Evolutionary conservation across 2,797 vertebrate genomes (phyloP), one percentile per base, ranked within the genome.

Genomic region (Huso huso): DNA sequence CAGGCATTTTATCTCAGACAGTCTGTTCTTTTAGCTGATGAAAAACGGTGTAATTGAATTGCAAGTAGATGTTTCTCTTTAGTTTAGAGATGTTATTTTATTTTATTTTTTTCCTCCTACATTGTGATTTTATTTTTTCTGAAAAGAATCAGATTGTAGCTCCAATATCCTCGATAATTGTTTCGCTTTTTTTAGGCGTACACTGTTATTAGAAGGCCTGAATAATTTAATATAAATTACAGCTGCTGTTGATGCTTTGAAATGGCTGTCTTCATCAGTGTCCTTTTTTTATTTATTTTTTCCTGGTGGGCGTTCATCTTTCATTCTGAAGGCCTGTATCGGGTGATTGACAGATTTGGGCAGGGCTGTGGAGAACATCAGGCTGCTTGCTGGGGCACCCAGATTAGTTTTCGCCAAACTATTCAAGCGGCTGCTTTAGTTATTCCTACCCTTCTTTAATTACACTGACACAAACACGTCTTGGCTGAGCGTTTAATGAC

Each of bases 1-100:
- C 67, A 81, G 82, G 79, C 76, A 18, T 49, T 68, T 74, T 69
- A 64, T 3, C 63, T 55, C 67, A 68, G 64, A 71, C 77, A 48
- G 71, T 74, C 71, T 62, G 61, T 66, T 62, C 70, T 52, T 53
- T 6, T 37, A n/a, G 51, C 48, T 58, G 49, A 52, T 8, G 61
- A 18, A 13, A 65, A 62, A 70, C 37, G 60, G 66, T 48, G 57
- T 53, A 49, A 70, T 51, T 66, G 64, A 48, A 57, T 49, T 49
- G 4, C 6, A 12, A 23, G 49, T 48, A 50, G 12, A n/a, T 13
- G 10, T n/a, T 8, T 10, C 8, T 52, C 18, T 62, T 61, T 61
- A 59, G 50, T 37, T 49, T 52, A 49, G 37, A 49, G 58, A 53
- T 12, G 48, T 6, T 48, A 0, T 49, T 48, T 49, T 48, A 0